Conservation (phyloP, 2,113 vertebrate species). For the Anguilla japonica region DNA sequence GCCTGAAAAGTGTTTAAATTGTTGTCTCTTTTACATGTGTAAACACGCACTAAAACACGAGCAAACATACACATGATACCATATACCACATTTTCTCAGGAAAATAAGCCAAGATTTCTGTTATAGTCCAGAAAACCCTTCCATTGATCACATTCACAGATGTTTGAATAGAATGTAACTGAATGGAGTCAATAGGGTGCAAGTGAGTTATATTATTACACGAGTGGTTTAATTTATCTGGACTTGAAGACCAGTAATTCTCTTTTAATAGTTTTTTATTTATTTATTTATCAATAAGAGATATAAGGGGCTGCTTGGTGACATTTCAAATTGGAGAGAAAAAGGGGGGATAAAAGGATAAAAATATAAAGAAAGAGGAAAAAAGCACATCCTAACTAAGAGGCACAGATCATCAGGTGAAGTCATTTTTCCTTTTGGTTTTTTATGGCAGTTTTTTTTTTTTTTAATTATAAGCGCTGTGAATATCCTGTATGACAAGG, state of each 20-base stretch:
- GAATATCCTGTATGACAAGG: too few species aligned
- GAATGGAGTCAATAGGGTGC: not conserved
- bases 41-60: constrained; percentile 24
- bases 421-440: too few species aligned
- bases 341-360: too few species aligned
- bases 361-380: too few species aligned
- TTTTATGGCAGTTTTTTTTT: too few species aligned
- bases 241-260: not conserved
- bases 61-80: constrained; percentile 1
- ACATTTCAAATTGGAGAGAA: too few species aligned
- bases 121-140: not conserved
- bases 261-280: not conserved
- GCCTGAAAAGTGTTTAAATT: constrained; percentile 6
- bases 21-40: not conserved
- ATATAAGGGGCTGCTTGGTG: too few species aligned
- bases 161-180: not conserved
- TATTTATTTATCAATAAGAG: not conserved
- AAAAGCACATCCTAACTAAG: too few species aligned
- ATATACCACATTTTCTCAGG: not conserved
- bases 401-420: too few species aligned
- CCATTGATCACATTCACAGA: not conserved
- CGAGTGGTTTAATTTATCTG: not conserved
- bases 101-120: not conserved
- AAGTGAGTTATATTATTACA: not conserved
- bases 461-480: too few species aligned